These are phyloP conservation scores for Incurvaria masculella DNA, from an alignment of 2,888 invertebrate genomes.

Conservation along the genomic window DNA sequence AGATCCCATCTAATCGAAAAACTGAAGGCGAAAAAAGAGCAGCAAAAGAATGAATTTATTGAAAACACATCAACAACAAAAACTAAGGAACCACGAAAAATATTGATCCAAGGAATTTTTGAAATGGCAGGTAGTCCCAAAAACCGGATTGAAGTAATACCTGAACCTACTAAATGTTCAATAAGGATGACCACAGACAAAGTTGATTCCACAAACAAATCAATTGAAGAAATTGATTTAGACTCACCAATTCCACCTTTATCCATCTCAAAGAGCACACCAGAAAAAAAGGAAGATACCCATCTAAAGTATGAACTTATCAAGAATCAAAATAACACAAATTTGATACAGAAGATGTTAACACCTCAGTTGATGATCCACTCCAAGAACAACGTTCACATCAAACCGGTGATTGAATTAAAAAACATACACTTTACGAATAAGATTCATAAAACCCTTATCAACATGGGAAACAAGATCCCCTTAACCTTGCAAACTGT, in stretches of 20 bases:
- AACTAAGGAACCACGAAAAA: too few relatives aligned
- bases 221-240: neutral
- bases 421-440: slow-evolving; percentile 33
- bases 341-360: slow-evolving; percentile 42
- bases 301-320: neutral
- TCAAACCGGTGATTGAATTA: slow-evolving; percentile 28
- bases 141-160: too few relatives aligned
- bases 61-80: too few relatives aligned
- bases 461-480: slow-evolving; percentile 29
- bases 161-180: too few relatives aligned
- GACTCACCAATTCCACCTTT: too few relatives aligned
- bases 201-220: neutral
- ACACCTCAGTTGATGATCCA: slow-evolving; percentile 42
- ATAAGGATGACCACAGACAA: too few relatives aligned
- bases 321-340: slow-evolving; percentile 30
- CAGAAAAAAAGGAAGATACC: slow-evolving; percentile 5
- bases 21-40: too few relatives aligned
- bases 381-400: slow-evolving; percentile 31
- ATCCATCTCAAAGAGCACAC: too few relatives aligned
- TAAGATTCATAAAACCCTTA: slow-evolving; percentile 29
- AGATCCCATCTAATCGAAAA: too few relatives aligned
- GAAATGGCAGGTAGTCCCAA: too few relatives aligned
- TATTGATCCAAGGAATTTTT: too few relatives aligned
- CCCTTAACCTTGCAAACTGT: slow-evolving; percentile 63
- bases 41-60: too few relatives aligned